phyloP scores from a whole-genome alignment of 2,797 vertebrate species.

The Coreius guichenoti region DNA sequence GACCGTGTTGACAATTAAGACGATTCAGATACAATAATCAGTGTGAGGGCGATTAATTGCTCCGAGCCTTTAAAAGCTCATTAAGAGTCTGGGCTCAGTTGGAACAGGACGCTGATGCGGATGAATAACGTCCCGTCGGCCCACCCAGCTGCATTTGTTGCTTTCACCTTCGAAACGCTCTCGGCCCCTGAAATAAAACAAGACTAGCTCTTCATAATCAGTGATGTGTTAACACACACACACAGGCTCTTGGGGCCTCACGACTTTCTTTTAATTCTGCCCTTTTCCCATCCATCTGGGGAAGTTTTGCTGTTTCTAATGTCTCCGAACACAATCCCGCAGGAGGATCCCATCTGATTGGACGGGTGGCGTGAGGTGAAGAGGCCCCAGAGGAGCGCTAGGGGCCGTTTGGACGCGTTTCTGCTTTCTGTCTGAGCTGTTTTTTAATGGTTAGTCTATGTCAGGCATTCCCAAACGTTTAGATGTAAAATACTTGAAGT shows the following conservation, averaged over 20 bases:
- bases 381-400: slow-evolving; percentile 59
- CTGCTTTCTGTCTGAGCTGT: neutral
- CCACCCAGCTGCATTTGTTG: neutral
- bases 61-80: neutral
- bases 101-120: neutral
- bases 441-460: neutral
- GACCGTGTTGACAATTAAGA: neutral
- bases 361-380: neutral
- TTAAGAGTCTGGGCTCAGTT: neutral
- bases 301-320: slow-evolving; percentile 60
- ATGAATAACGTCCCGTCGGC: slow-evolving; percentile 5
- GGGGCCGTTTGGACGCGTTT: neutral
- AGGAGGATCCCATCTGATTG: slow-evolving; percentile 68
- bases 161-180: neutral
- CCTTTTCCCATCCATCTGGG: slow-evolving; percentile 67
- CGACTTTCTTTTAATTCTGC: slow-evolving; percentile 45
- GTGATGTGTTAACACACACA: slow-evolving; percentile 45
- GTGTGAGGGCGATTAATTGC: slow-evolving; percentile 15
- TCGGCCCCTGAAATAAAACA: slow-evolving; percentile 11
- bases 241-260: slow-evolving; percentile 12
- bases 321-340: slow-evolving; percentile 59
- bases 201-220: slow-evolving; percentile 45
- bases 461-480: neutral
- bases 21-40: neutral
- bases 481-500: neutral